phyloP scores from a whole-genome alignment of 2,797 vertebrate species.

The Spondyliosoma cantharus region DNA sequence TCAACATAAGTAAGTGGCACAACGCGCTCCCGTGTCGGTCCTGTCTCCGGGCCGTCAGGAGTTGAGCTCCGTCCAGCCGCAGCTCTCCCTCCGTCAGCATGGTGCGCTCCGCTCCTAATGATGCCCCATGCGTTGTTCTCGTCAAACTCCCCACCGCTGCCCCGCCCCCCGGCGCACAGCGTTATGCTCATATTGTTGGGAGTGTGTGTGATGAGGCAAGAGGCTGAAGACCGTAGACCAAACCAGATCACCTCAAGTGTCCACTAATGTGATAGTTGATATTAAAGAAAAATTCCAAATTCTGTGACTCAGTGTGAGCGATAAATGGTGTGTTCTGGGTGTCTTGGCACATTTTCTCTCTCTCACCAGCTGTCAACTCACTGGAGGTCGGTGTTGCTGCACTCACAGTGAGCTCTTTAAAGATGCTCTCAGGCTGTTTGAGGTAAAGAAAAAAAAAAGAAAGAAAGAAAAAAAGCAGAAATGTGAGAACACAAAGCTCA shows the following conservation, averaged over 20 bases:
- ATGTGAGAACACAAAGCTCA: not conserved
- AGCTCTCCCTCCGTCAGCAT: slow-evolving; percentile 60
- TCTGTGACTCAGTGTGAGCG: not conserved
- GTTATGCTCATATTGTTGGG: slow-evolving; percentile 33
- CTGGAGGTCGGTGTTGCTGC: slow-evolving; percentile 56
- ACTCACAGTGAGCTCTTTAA: not conserved
- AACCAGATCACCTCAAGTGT: rapidly evolving
- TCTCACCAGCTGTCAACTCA: slow-evolving; percentile 20
- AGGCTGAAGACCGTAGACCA: not conserved
- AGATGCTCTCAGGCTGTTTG: not conserved
- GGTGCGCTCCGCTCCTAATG: slow-evolving; percentile 65
- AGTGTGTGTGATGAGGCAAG: not conserved
- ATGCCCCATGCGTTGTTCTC: slow-evolving; percentile 75
- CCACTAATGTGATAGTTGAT: not conserved
- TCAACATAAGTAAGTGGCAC: not conserved
- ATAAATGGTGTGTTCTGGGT: not conserved
- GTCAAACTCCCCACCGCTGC: slow-evolving; percentile 62
- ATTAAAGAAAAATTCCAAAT: not conserved
- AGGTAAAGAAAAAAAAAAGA: slow-evolving; percentile 2
- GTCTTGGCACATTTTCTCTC: not conserved
- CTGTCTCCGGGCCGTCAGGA: slow-evolving; percentile 32
- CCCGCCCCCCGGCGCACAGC: slow-evolving; percentile 70
- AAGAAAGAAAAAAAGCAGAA: not conserved
- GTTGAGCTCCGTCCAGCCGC: slow-evolving; percentile 56
- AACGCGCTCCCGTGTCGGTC: not conserved